Evolutionary conservation across 2,797 vertebrate genomes (phyloP).

Genomic region (Sebastes vulpes): DNA sequence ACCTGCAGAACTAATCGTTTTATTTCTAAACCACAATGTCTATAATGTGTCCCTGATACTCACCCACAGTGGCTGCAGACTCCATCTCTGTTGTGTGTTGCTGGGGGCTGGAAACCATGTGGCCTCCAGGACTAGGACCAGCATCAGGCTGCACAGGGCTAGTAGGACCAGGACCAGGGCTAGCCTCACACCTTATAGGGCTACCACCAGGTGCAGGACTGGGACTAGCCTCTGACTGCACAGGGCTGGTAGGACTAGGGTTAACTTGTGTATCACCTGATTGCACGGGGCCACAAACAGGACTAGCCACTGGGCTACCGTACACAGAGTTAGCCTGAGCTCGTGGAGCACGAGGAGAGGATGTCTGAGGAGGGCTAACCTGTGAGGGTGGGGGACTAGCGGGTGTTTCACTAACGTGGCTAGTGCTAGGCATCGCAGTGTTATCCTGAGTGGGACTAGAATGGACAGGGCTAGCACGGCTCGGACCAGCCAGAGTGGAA

Average conservation of each 20-base stretch:
- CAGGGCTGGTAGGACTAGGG: neutral
- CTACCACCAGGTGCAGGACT: neutral
- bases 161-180: neutral
- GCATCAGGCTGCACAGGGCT: too few species aligned
- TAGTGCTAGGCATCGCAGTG: slow-evolving; percentile 16
- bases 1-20: neutral
- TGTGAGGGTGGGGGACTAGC: slow-evolving; percentile 2
- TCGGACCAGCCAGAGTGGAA: slow-evolving; percentile 12
- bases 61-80: slow-evolving; percentile 14
- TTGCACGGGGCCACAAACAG: neutral
- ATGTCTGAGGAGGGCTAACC: slow-evolving; percentile 11
- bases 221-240: neutral
- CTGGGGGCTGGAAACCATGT: neutral
- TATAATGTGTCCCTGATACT: slow-evolving; percentile 5
- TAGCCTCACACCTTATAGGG: neutral
- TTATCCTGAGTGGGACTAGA: slow-evolving; percentile 49
- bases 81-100: neutral
- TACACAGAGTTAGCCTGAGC: neutral
- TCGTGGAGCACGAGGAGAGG: neutral
- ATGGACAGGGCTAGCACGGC: neutral
- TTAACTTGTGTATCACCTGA: neutral
- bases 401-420: neutral
- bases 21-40: neutral
- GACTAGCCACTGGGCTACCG: slow-evolving; percentile 13
- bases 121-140: neutral